These are phyloP conservation scores for Eciton burchellii DNA, from an alignment of 1,140 invertebrate genomes.

Conservation along the genomic window DNA sequence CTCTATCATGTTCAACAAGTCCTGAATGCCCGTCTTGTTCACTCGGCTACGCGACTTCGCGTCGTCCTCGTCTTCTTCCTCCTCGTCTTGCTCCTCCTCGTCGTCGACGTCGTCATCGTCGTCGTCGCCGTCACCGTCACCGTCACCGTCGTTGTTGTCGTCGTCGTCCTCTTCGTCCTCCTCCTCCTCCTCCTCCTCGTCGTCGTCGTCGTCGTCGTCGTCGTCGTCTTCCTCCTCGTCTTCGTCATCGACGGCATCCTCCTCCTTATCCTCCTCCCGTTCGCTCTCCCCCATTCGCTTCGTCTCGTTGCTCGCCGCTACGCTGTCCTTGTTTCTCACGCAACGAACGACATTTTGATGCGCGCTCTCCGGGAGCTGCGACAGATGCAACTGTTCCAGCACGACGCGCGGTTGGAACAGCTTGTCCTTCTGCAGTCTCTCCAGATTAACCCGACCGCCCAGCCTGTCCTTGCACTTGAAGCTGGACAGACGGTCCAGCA, in stretches of 20 bases:
- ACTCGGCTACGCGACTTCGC: conserved; percentile 61
- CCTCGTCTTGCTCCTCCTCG: conserved; percentile 54
- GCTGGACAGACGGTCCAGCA: neutral
- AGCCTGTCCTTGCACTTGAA: neutral
- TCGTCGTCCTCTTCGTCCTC: conserved; percentile 68
- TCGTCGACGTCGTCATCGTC: conserved; percentile 59
- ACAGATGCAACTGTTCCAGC: conserved; percentile 80
- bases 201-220: conserved; percentile 50
- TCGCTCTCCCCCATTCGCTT: conserved; percentile 7
- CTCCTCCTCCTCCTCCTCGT: conserved; percentile 48
- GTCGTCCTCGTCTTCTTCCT: conserved; percentile 69
- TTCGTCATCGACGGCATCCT: conserved; percentile 78
- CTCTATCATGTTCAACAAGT: conserved; percentile 81
- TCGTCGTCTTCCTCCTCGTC: conserved; percentile 62
- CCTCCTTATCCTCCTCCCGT: conserved; percentile 21
- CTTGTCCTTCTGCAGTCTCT: conserved; percentile 78
- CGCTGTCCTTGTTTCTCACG: conserved; percentile 26
- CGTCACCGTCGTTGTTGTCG: too few relatives aligned
- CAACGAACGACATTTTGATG: conserved; percentile 65
- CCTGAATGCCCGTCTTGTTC: conserved; percentile 77
- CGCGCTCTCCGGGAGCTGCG: conserved; percentile 63
- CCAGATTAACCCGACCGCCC: conserved; percentile 68
- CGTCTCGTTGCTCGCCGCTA: conserved; percentile 21
- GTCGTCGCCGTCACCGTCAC: too few relatives aligned
- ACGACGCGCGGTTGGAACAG: conserved; percentile 81